Evolutionary conservation across 2,113 vertebrate species (phyloP), one percentile per base, ranked within the genome.

Genomic region (Stomatorhinus ivindoensis): DNA sequence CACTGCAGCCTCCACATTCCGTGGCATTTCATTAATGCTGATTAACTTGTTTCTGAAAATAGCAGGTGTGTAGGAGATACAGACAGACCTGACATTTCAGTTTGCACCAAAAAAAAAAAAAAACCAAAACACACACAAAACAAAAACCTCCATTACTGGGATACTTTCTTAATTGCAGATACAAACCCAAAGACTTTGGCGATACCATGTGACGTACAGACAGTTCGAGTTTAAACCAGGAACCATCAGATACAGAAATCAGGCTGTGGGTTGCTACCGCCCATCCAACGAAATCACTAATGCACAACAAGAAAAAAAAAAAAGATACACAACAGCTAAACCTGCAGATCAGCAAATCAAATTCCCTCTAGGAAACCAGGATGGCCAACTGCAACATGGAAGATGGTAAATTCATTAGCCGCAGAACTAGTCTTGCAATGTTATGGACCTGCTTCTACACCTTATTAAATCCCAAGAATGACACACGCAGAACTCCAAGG

Each of bases 211-310:
- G 50, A 51, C 8, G 21, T 39, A 50, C 17, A 82, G 88, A 82
- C 39, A 10, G 21, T 47, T 50, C 46, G 35, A 19, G 35, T n/a
- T 89, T 21, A 89, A 83, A 89, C 46, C 88, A 55, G 76, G 50
- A 84, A 76, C 76, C 50, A 35, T 58, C 80, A 61, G 50, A 89
- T 47, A 85, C 80, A 89, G 80, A 55, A 85, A 53, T 58, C 65
- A 27, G 35, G 39, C 80, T 24, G 35, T 31, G 44, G 65, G 21
- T 4, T 6, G 7, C 58, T 76, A 88, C 27, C 61, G 17, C 19
- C 48, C 65, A 46, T n/a, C 31, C 19, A 11, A 51, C 47, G 31
- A 88, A 76, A 76, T 21, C 15, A 88, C 11, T 39, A n/a, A 69
- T 35, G 61, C 51, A 87, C 31, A 87, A 17, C 58, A 65, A 47